phyloP scores from a whole-genome alignment of 2,888 invertebrate species.

The Hoplodrina ambigua region DNA sequence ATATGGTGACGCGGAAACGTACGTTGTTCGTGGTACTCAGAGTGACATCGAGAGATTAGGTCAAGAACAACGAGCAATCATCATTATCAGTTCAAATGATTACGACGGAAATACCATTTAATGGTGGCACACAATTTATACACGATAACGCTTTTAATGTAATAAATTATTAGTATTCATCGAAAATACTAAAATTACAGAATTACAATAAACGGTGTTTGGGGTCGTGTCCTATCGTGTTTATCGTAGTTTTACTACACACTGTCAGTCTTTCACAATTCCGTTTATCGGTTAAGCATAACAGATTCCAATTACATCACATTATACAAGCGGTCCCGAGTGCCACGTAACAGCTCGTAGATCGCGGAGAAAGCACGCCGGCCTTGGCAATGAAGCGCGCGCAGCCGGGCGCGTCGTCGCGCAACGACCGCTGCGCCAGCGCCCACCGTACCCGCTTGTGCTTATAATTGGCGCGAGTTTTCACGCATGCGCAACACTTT shows the following conservation, averaged over 20 bases:
- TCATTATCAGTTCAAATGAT: slow-evolving; percentile 73
- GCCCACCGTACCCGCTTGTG: slow-evolving; percentile 55
- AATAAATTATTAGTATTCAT: slow-evolving; percentile 46
- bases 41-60: slow-evolving; percentile 76
- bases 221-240: slow-evolving; percentile 51
- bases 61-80: slow-evolving; percentile 81
- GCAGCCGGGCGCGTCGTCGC: slow-evolving; percentile 76
- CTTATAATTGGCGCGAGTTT: slow-evolving; percentile 84
- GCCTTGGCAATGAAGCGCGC: slow-evolving; percentile 88
- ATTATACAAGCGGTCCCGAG: slow-evolving; percentile 78
- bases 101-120: slow-evolving; percentile 72
- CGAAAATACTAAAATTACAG: slow-evolving; percentile 38
- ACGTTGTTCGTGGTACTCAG: slow-evolving; percentile 50
- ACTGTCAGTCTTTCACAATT: slow-evolving; percentile 55
- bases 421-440: slow-evolving; percentile 68
- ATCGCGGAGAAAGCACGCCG: slow-evolving; percentile 85
- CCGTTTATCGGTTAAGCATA: slow-evolving; percentile 66
- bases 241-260: slow-evolving; percentile 49
- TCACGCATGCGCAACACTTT: slow-evolving; percentile 88
- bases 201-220: slow-evolving; percentile 23
- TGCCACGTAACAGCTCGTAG: slow-evolving; percentile 79
- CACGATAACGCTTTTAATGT: slow-evolving; percentile 65
- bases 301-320: slow-evolving; percentile 83
- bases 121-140: slow-evolving; percentile 61
- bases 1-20: slow-evolving; percentile 68